phyloP scores from a whole-genome alignment of 2,797 vertebrate species.

The Dermochelys coriacea region DNA sequence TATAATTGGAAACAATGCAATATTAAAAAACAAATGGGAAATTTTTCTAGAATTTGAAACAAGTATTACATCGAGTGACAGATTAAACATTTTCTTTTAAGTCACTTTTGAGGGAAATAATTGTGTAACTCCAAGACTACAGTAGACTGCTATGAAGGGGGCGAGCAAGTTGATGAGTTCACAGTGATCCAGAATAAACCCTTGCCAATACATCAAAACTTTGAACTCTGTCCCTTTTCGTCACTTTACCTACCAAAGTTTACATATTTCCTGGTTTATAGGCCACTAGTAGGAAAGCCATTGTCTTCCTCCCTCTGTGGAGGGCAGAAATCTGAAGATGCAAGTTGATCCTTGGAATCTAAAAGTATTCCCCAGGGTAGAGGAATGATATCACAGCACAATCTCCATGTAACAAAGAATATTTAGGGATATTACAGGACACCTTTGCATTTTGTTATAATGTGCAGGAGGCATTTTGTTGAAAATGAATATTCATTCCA shows the following conservation, averaged over 20 bases:
- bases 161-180: slow-evolving; percentile 45
- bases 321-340: fast-evolving
- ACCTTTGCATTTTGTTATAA: slow-evolving; percentile 45
- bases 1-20: not conserved
- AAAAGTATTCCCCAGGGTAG: not conserved
- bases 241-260: not conserved
- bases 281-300: not conserved
- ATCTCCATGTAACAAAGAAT: not conserved
- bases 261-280: not conserved
- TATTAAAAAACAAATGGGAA: slow-evolving; percentile 17
- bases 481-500: slow-evolving; percentile 49
- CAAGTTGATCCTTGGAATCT: not conserved
- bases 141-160: not conserved
- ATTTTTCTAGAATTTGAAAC: not conserved
- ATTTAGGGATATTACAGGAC: slow-evolving; percentile 14
- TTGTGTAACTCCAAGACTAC: slow-evolving; percentile 21
- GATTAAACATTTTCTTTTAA: slow-evolving; percentile 27
- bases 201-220: not conserved
- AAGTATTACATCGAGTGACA: slow-evolving; percentile 18
- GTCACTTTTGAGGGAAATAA: slow-evolving; percentile 41
- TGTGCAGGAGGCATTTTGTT: slow-evolving; percentile 34
- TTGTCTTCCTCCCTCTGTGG: not conserved
- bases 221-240: slow-evolving; percentile 14
- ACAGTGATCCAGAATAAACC: slow-evolving; percentile 44
- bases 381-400: not conserved